These are phyloP conservation scores for Aulostomus chinensis DNA, from an alignment of 2,797 vertebrate species.

Conservation along the genomic window DNA sequence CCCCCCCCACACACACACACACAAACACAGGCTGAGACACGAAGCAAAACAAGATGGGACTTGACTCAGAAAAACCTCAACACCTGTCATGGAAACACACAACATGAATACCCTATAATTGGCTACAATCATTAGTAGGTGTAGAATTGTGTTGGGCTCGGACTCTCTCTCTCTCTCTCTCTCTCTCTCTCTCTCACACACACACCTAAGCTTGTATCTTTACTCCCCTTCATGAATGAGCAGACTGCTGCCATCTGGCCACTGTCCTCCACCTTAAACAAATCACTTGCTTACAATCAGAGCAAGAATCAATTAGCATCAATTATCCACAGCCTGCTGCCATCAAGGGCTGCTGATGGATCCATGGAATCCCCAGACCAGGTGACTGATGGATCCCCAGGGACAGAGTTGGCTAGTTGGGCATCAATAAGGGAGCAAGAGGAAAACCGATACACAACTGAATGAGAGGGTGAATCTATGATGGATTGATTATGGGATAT, in stretches of 20 bases:
- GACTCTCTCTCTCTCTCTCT: too few species aligned
- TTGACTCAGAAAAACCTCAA: constrained; percentile 34
- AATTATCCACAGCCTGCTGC: constrained; percentile 48
- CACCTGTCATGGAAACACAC: constrained; percentile 14
- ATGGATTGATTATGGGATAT: constrained; percentile 7
- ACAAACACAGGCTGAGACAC: constrained; percentile 45
- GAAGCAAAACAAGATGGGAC: constrained; percentile 56
- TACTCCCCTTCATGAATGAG: constrained; percentile 32
- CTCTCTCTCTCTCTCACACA: too few species aligned
- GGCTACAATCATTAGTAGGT: too few species aligned
- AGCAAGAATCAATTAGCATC: constrained; percentile 65
- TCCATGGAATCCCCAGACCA: constrained; percentile 41
- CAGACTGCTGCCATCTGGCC: constrained; percentile 69
- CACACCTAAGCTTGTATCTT: not conserved
- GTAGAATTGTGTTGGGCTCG: too few species aligned
- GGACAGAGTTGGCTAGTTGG: too few species aligned
- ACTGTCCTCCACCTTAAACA: constrained; percentile 56
- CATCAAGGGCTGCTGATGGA: constrained; percentile 30
- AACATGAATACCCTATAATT: constrained; percentile 16
- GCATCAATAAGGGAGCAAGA: too few species aligned
- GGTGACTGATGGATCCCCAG: constrained; percentile 57
- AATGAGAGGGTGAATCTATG: too few species aligned
- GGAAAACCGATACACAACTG: too few species aligned
- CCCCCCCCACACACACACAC: constrained; percentile 10
- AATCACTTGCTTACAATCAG: constrained; percentile 61